These are phyloP conservation scores for Habrosyne pyritoides DNA, from an alignment of 2,888 invertebrate genomes.

Conservation along the genomic window DNA sequence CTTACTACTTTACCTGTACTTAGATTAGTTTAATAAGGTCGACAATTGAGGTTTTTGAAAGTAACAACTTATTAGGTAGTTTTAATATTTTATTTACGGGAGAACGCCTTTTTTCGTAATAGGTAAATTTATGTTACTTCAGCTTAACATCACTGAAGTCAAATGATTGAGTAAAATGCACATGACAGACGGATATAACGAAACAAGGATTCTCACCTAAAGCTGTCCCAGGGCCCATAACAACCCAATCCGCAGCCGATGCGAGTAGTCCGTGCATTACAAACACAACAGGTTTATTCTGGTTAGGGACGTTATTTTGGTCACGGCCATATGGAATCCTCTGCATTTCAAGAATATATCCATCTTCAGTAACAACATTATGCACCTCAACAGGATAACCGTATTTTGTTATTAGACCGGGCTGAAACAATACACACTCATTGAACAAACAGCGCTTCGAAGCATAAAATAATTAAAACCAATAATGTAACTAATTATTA, in stretches of 20 bases:
- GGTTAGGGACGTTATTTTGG: conserved; percentile 40
- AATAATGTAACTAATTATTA: not conserved
- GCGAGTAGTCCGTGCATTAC: conserved; percentile 87
- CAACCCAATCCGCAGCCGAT: conserved; percentile 87
- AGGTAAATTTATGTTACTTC: no score
- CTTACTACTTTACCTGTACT: no score
- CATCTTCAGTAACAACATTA: conserved; percentile 44
- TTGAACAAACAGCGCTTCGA: no score
- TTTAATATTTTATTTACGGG: no score
- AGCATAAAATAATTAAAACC: no score
- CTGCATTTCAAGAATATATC: conserved; percentile 45
- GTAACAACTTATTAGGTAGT: no score
- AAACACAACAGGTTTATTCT: conserved; percentile 76
- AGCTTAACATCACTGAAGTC: no score
- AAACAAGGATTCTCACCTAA: conserved; percentile 70
- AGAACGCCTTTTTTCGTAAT: no score
- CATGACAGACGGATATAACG: no score
- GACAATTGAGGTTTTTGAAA: no score
- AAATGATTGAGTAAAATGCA: no score
- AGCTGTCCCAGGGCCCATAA: conserved; percentile 86
- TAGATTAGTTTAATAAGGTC: no score
- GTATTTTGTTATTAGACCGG: conserved; percentile 39
- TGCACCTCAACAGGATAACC: conserved; percentile 45
- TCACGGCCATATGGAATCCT: conserved; percentile 45
- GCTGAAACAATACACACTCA: conserved; percentile 32